These are phyloP conservation scores for Diadumene lineata DNA, from an alignment of 92 coral and sea anemone species.

Conservation along the genomic window DNA sequence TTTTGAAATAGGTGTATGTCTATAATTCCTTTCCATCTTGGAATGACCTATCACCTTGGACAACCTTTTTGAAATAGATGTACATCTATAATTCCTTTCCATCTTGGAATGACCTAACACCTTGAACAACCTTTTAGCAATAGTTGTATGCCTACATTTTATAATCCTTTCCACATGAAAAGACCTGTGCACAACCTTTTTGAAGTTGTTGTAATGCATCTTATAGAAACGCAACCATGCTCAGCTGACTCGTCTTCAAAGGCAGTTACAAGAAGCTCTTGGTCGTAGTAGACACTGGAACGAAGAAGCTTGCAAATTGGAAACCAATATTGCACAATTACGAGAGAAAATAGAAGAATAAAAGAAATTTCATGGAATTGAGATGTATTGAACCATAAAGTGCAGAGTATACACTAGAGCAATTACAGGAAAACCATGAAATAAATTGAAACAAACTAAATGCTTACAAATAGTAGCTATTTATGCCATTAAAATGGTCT, in stretches of 20 bases:
- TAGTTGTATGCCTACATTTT: neutral
- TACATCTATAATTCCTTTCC: neutral
- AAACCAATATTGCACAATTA: slow-evolving; percentile 57
- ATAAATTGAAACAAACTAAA: too few relatives aligned
- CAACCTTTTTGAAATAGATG: neutral
- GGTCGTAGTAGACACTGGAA: slow-evolving; percentile 87
- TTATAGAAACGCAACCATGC: slow-evolving; percentile 81
- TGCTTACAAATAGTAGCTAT: too few relatives aligned
- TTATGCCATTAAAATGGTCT: too few relatives aligned
- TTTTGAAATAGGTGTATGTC: neutral
- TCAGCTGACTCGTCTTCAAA: slow-evolving; percentile 77
- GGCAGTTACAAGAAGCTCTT: slow-evolving; percentile 80
- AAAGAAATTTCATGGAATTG: neutral
- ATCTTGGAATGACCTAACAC: neutral
- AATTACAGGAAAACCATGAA: too few relatives aligned
- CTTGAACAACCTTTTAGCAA: neutral
- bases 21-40: neutral
- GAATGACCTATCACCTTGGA: neutral
- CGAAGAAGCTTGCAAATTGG: slow-evolving; percentile 76
- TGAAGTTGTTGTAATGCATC: neutral
- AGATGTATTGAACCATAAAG: too few relatives aligned
- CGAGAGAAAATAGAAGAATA: slow-evolving; percentile 60
- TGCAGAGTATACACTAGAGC: too few relatives aligned
- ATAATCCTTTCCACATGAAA: neutral
- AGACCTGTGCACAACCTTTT: neutral